phyloP scores from a whole-genome alignment of 2,797 vertebrate genomes.

The Lagothrix lagotricha region DNA sequence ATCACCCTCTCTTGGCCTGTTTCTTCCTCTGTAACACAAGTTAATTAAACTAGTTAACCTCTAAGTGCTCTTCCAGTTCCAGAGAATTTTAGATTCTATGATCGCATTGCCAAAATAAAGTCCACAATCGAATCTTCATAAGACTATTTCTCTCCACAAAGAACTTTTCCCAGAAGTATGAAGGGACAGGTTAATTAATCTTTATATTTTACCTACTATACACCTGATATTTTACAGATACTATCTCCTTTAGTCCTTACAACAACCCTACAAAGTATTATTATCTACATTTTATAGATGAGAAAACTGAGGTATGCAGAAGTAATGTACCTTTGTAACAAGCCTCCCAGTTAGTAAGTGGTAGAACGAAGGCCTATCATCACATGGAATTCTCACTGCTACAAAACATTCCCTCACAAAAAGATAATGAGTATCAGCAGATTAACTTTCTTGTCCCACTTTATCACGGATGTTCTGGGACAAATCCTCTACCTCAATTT shows the following conservation, averaged over 20 bases:
- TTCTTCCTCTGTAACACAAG: constrained; percentile 53
- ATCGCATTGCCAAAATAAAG: constrained; percentile 35
- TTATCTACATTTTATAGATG: constrained; percentile 31
- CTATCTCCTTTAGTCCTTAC: constrained; percentile 22
- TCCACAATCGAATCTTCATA: background rate
- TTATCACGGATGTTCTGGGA: constrained; percentile 71
- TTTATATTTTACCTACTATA: constrained; percentile 1
- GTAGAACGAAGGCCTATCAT: background rate
- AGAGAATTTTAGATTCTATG: constrained; percentile 7
- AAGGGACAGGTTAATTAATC: background rate
- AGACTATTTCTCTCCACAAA: background rate
- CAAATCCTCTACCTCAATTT: constrained; percentile 66
- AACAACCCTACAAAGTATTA: background rate
- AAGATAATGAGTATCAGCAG: constrained; percentile 72
- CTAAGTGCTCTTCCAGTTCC: constrained; percentile 5
- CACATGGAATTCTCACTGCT: constrained; percentile 58
- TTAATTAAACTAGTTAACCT: constrained; percentile 51
- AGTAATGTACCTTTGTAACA: background rate
- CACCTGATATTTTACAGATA: background rate
- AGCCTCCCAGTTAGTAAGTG: constrained; percentile 20
- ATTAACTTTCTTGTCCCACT: constrained; percentile 51
- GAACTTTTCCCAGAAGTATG: background rate
- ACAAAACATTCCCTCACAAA: constrained; percentile 40
- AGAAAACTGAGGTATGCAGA: background rate
- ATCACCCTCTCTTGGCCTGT: constrained; percentile 39